These are phyloP conservation scores for Brachionus paranguensis DNA, from an alignment of 1,140 invertebrate species.

Conservation along the genomic window DNA sequence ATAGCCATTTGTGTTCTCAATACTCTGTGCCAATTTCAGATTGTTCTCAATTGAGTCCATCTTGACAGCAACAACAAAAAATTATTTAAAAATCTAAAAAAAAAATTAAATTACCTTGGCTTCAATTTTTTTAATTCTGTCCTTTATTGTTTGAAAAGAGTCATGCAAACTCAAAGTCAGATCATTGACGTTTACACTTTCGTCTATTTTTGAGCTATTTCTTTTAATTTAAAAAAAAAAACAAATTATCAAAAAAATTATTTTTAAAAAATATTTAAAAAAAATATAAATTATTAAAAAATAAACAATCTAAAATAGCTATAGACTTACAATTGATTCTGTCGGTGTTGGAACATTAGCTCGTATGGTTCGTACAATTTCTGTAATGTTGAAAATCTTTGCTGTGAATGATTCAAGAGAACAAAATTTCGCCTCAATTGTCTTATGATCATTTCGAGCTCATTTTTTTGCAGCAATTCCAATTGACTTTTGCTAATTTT, in stretches of 20 bases:
- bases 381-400: background rate
- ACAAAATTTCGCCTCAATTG: constrained; percentile 38
- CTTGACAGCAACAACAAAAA: background rate
- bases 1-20: background rate
- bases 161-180: constrained; percentile 3
- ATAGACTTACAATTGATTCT: constrained; percentile 11
- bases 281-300: background rate
- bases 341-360: constrained; percentile 1
- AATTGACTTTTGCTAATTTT: background rate
- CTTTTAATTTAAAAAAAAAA: background rate
- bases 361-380: constrained; percentile 34
- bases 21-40: background rate
- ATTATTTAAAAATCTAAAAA: background rate
- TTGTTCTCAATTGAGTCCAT: constrained; percentile 31
- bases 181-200: background rate
- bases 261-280: too few species aligned
- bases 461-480: constrained; percentile 18
- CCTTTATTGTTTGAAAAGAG: constrained; percentile 19
- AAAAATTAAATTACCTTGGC: background rate
- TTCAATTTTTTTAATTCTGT: constrained; percentile 30
- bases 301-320: too few species aligned
- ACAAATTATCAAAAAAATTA: too few species aligned
- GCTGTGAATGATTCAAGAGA: constrained; percentile 34
- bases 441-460: constrained; percentile 35
- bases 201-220: background rate